Evolutionary conservation across 2,797 vertebrate species (phyloP).

Genomic region (Falco novaeseelandiae): DNA sequence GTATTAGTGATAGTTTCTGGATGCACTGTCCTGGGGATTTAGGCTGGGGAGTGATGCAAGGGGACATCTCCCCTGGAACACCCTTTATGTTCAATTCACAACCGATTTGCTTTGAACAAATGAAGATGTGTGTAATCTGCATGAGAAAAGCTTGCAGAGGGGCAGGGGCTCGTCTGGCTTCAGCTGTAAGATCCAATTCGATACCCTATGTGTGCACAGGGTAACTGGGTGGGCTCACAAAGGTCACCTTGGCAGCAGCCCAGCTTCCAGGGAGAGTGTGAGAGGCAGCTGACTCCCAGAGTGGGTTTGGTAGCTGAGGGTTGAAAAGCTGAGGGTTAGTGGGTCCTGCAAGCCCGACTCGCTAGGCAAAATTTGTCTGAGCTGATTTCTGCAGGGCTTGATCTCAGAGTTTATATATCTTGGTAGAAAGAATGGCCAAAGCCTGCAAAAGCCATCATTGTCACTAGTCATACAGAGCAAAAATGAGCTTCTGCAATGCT

Average conservation of each 20-base stretch:
- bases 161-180: background rate
- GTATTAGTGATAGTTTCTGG: background rate
- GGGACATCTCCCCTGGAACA: background rate
- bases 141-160: background rate
- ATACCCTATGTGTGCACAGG: accelerated
- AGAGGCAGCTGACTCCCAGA: background rate
- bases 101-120: background rate
- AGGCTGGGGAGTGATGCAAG: background rate
- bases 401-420: background rate
- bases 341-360: background rate
- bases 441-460: accelerated
- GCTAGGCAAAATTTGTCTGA: background rate
- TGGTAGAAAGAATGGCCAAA: background rate
- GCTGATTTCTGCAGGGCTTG: background rate
- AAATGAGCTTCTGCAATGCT: background rate
- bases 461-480: background rate
- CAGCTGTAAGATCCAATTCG: background rate
- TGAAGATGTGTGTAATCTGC: background rate
- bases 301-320: background rate
- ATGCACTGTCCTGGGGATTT: background rate
- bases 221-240: background rate
- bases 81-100: background rate
- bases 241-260: background rate
- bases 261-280: background rate
- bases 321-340: background rate